Evolutionary conservation across 2,888 invertebrate species (phyloP).

Genomic region (Agrypnus murinus): DNA sequence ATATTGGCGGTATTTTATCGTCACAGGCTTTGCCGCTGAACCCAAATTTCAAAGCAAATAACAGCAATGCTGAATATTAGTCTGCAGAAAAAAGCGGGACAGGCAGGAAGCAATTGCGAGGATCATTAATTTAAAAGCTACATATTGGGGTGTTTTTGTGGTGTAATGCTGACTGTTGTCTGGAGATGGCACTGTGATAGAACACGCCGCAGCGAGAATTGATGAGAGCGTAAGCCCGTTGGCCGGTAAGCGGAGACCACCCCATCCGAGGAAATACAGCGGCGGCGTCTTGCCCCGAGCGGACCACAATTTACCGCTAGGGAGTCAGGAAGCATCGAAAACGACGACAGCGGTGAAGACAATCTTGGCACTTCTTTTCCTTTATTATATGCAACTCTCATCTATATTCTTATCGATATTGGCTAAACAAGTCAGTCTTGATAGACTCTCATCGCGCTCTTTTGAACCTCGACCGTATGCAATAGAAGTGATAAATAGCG

Average conservation of each 20-base stretch:
- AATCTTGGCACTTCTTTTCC: constrained; percentile 52
- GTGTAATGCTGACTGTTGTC: constrained; percentile 72
- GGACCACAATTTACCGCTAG: constrained; percentile 41
- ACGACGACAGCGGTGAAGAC: constrained; percentile 16
- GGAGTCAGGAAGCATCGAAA: constrained; percentile 32
- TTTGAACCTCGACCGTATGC: constrained; percentile 25
- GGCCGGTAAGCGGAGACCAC: constrained; percentile 49
- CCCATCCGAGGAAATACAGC: constrained; percentile 43
- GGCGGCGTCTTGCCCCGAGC: constrained; percentile 40
- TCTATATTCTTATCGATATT: constrained; percentile 36
- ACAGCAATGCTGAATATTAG: constrained; percentile 68
- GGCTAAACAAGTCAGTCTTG: constrained; percentile 32
- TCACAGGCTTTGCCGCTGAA: constrained; percentile 63
- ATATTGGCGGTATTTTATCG: constrained; percentile 68
- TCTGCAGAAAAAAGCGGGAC: constrained; percentile 64
- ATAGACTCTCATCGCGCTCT: constrained; percentile 29
- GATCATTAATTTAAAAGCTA: constrained; percentile 72
- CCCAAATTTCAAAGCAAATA: constrained; percentile 69
- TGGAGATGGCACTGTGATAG: constrained; percentile 72
- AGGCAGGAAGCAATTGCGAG: constrained; percentile 70
- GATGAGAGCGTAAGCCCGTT: constrained; percentile 62
- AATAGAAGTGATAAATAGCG: constrained; percentile 42
- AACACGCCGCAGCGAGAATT: constrained; percentile 70
- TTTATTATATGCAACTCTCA: constrained; percentile 49
- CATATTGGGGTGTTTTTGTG: constrained; percentile 72